phyloP scores from a whole-genome alignment of 2,113 vertebrate species.

The Otus sunia region DNA sequence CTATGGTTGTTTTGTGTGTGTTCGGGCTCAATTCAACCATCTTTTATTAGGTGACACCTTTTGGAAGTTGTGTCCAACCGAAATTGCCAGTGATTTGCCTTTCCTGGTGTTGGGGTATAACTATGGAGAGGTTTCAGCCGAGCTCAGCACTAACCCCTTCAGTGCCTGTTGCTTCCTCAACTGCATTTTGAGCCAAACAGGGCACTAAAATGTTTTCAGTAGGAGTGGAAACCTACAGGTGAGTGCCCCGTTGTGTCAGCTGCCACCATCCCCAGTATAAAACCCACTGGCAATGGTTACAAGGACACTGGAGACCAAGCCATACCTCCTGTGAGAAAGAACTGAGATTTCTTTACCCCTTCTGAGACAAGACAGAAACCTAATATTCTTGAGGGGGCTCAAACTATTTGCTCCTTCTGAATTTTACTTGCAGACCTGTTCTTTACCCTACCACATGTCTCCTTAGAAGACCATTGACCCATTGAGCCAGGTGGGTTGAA shows the following conservation, averaged over 20 bases:
- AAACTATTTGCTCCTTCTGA: neutral
- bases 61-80: accelerated
- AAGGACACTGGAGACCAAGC: neutral
- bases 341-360: neutral
- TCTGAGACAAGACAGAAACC: neutral
- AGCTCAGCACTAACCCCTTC: neutral
- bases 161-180: neutral
- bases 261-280: neutral
- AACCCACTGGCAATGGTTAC: neutral
- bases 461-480: neutral
- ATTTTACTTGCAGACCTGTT: neutral
- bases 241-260: accelerated
- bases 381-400: neutral
- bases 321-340: neutral
- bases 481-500: neutral
- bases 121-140: accelerated
- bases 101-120: neutral
- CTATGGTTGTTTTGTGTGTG: neutral
- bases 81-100: accelerated
- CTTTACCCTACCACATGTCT: accelerated
- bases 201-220: neutral
- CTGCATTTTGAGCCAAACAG: neutral
- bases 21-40: neutral
- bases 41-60: neutral
- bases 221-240: neutral